A percentile compares a stretch with the other conserved stretches of the same genome.
These are phyloP conservation scores for Leptobrachium leishanense DNA, from an alignment of 2,113 vertebrate genomes.

Conservation along the genomic window DNA sequence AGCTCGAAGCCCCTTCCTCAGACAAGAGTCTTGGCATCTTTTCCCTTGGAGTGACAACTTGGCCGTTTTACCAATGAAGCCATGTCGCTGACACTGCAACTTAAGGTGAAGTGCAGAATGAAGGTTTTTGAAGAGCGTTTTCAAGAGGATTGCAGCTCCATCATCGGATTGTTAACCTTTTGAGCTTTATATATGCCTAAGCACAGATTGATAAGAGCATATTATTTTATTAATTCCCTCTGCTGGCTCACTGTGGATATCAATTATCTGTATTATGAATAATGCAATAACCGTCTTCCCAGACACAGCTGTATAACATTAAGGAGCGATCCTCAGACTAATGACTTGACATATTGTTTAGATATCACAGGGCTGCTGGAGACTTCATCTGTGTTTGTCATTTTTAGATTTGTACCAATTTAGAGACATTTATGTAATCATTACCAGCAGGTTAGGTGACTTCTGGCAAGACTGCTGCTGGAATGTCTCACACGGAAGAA, in stretches of 20 bases:
- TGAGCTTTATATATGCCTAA: conserved; percentile 17
- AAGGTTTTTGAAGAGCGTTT: conserved; percentile 19
- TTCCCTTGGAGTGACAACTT: not conserved
- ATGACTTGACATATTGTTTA: conserved; percentile 24
- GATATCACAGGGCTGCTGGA: not conserved
- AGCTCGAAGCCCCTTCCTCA: no score
- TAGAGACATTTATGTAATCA: not conserved
- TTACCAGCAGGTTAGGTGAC: not conserved
- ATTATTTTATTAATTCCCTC: conserved; percentile 46
- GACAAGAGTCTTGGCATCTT: not conserved
- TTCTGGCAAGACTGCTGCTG: no score
- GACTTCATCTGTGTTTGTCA: not conserved
- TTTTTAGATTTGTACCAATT: not conserved
- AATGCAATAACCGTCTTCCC: conserved; percentile 27
- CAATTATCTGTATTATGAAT: conserved; percentile 39
- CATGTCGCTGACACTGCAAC: conserved; percentile 15
- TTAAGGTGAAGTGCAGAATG: conserved; percentile 33
- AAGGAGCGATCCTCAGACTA: conserved; percentile 2
- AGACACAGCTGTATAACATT: conserved; percentile 16
- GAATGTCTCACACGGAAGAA: no score
- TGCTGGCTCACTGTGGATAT: conserved; percentile 32
- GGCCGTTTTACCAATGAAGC: conserved; percentile 11
- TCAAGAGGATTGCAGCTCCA: conserved; percentile 20
- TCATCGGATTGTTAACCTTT: conserved; percentile 47
- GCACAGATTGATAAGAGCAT: conserved; percentile 44